Conservation (phyloP, 1,140 invertebrate genomes). For the Hirudo medicinalis region DNA sequence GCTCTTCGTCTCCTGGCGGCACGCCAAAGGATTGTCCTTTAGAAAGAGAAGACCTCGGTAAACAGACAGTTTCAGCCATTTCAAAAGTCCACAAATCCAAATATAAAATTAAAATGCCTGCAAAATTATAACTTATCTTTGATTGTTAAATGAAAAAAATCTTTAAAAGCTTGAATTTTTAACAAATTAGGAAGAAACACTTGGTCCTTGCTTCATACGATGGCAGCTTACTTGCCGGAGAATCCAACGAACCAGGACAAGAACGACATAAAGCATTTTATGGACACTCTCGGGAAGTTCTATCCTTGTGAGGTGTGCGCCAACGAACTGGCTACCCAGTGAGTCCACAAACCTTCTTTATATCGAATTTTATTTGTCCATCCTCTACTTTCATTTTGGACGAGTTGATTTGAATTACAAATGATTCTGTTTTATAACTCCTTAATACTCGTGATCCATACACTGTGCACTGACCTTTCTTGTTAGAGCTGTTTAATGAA, state of each 20-base stretch:
- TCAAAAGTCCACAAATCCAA: no score
- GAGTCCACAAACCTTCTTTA: constrained; percentile 18
- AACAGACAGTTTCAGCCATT: not conserved
- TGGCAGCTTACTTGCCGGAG: constrained; percentile 86
- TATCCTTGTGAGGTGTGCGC: constrained; percentile 91
- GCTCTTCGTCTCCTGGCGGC: not conserved
- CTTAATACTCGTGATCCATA: no score
- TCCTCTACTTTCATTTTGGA: not conserved
- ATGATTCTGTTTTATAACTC: no score
- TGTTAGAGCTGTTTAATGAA: no score
- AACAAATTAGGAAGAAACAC: constrained; percentile 45
- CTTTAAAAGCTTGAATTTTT: not conserved
- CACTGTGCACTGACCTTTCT: no score
- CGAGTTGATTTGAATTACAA: no score
- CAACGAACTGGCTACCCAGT: constrained; percentile 51
- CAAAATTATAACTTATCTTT: no score
- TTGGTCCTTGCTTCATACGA: constrained; percentile 90
- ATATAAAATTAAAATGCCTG: no score
- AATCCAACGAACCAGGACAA: constrained; percentile 61
- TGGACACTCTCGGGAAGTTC: constrained; percentile 71
- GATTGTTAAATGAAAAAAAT: no score
- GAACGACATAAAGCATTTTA: constrained; percentile 65
- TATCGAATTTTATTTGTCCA: not conserved
- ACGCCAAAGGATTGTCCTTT: constrained; percentile 37
- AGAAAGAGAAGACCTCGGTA: constrained; percentile 33